A percentile compares a stretch with the other conserved stretches of the same genome.
phyloP scores from a whole-genome alignment of 2,113 vertebrate genomes.

The Argyrosomus japonicus region DNA sequence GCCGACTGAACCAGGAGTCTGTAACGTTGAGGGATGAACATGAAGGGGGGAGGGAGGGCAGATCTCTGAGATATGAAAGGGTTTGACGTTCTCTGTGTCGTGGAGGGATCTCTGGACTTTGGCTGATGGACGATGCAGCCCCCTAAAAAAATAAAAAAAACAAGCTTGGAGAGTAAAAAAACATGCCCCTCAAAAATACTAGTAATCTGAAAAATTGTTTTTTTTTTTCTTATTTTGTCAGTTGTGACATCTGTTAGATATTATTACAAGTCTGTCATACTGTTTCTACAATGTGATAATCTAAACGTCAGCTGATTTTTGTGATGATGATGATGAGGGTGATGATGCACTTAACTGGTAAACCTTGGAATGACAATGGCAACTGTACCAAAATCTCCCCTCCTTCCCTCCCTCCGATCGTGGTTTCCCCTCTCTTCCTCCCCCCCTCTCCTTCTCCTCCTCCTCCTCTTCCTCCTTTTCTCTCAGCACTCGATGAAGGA shows the following conservation, averaged over 20 bases:
- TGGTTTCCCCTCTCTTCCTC: neutral
- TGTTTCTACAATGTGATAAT: slow-evolving; percentile 85
- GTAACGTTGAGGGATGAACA: slow-evolving; percentile 44
- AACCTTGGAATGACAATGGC: slow-evolving; percentile 73
- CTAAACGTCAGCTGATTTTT: slow-evolving; percentile 68
- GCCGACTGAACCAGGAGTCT: slow-evolving; percentile 30
- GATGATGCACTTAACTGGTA: slow-evolving; percentile 85
- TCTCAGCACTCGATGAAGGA: slow-evolving; percentile 56
- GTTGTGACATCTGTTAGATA: slow-evolving; percentile 69
- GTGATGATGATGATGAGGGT: slow-evolving; percentile 39
- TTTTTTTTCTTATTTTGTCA: slow-evolving; percentile 41
- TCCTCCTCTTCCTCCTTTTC: neutral
- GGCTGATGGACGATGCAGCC: slow-evolving; percentile 4
- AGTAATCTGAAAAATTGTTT: slow-evolving; percentile 56
- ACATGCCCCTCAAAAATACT: slow-evolving; percentile 37
- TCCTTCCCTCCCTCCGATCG: slow-evolving; percentile 7
- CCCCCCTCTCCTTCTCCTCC: too few relatives aligned
- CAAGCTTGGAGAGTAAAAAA: slow-evolving; percentile 34
- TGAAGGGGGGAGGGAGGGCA: slow-evolving; percentile 23
- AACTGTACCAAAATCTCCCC: slow-evolving; percentile 74
- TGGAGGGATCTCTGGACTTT: slow-evolving; percentile 47
- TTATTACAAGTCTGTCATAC: slow-evolving; percentile 82
- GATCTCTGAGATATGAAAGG: slow-evolving; percentile 29
- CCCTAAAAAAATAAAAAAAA: neutral
- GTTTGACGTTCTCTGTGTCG: slow-evolving; percentile 40